Evolutionary conservation across 2,888 invertebrate genomes (phyloP), one percentile per base, ranked within the genome.

Genomic region (Caenorhabditis doughertyi): DNA sequence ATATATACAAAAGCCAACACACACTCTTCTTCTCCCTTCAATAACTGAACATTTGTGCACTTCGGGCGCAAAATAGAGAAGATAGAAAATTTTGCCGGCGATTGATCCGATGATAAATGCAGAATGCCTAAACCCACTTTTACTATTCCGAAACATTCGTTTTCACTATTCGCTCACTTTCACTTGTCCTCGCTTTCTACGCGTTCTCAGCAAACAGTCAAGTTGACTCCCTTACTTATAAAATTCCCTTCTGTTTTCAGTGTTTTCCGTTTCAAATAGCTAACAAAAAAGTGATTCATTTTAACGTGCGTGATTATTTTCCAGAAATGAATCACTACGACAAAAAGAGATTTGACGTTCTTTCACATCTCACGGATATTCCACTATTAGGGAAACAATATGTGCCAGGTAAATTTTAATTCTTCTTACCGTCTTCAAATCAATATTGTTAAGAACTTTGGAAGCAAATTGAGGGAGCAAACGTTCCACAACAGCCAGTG

Each of bases 111-210:
- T 76, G 76, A 76, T 76, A 76, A 68, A 76, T 67, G 56, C 60
- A 35, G 51, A 60, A 60, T 76, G 67, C 60, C 67, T 39, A 51
- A 68, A 56, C 65, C 58, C 74, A 55, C 65, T 74, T 65, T 65
- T 56, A 56, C 65, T 76, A 67, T 76, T 76, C 76, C n/a, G 67
- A 76, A 76, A 76, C 76, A 76, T 76, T 76, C 77, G 77, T 77
- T 77, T 77, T 68, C 77, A 77, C 77, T 68, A 68, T 42, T 44
- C 68, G 53, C 44, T 23, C 39, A 77, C 77, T 77, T 77, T 77
- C 77, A 77, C 77, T 77, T 77, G 68, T 53, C 68, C 35, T 44
- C 44, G 21, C 21, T 27, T 21, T 35, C 58, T 13, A 25, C 35
- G 58, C 60, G 60, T 76, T 49, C 77, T 77, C 76, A 77, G 62